Conservation (phyloP, 2,797 vertebrate species). For the Paratrypauchen microcephalus region DNA sequence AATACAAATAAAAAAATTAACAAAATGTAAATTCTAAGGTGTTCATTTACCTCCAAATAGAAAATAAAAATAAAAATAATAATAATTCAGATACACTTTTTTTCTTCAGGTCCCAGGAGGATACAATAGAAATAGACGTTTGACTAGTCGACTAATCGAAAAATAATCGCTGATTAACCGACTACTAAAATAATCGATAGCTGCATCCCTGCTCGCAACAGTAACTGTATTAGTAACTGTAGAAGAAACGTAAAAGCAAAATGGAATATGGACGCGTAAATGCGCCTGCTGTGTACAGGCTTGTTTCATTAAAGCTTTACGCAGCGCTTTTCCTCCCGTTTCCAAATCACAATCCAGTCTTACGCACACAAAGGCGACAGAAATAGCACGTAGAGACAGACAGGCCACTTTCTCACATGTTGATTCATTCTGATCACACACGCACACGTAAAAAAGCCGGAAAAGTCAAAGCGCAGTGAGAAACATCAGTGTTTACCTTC, state of each 20-base stretch:
- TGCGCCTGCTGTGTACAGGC: not conserved
- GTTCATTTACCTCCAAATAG: too few species aligned
- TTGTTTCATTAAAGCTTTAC: not conserved
- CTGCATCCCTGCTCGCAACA: too few species aligned
- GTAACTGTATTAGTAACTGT: too few species aligned
- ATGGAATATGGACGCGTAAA: not conserved
- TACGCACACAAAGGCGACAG: not conserved
- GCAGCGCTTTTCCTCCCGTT: not conserved
- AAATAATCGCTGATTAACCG: not conserved
- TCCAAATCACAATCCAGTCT: not conserved
- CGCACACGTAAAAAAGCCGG: not conserved
- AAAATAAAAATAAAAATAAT: too few species aligned
- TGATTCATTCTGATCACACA: not conserved
- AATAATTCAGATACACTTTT: too few species aligned
- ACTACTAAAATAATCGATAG: not conserved
- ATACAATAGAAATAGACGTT: not conserved
- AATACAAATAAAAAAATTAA: too few species aligned
- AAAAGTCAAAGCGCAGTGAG: not conserved
- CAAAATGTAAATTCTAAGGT: too few species aligned
- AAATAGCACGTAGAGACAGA: not conserved
- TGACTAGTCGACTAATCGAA: not conserved
- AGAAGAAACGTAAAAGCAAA: not conserved
- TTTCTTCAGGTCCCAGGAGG: too few species aligned
- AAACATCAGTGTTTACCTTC: conserved; percentile 42
- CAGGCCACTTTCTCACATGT: not conserved